These are phyloP conservation scores for Anser cygnoides DNA, from an alignment of 2,113 vertebrate genomes.

Conservation along the genomic window DNA sequence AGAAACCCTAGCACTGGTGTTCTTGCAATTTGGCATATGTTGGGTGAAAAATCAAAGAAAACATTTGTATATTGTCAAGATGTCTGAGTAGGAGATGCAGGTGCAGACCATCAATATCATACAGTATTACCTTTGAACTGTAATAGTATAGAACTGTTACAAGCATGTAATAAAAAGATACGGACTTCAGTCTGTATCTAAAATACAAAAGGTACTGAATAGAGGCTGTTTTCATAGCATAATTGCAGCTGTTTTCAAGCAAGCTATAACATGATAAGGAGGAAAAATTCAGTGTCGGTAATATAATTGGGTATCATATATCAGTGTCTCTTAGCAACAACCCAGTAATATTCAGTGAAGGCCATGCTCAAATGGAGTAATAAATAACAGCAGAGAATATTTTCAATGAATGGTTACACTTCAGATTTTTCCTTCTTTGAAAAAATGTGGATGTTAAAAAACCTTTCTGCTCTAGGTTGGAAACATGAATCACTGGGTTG, in stretches of 20 bases:
- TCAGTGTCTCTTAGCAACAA: constrained; percentile 55
- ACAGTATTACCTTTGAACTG: background rate
- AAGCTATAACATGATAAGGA: constrained; percentile 20
- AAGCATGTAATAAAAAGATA: background rate
- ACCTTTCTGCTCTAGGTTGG: background rate
- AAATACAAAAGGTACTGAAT: background rate
- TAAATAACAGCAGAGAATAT: constrained; percentile 21
- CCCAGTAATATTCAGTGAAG: background rate
- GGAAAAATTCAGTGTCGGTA: constrained; percentile 43
- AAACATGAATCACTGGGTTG: background rate
- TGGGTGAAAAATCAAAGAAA: background rate
- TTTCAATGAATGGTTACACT: background rate
- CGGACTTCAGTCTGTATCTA: background rate
- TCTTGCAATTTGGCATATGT: background rate
- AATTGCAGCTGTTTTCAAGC: constrained; percentile 43
- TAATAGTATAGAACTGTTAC: background rate
- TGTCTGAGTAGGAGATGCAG: background rate
- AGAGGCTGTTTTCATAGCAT: background rate
- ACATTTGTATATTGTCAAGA: background rate
- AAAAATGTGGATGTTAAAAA: background rate
- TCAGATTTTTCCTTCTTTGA: background rate
- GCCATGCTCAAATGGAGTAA: background rate
- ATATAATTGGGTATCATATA: constrained; percentile 30
- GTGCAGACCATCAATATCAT: background rate
- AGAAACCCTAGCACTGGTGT: background rate